Evolutionary conservation across 1,140 invertebrate genomes (phyloP).

Genomic region (Leptinotarsa defecta): DNA sequence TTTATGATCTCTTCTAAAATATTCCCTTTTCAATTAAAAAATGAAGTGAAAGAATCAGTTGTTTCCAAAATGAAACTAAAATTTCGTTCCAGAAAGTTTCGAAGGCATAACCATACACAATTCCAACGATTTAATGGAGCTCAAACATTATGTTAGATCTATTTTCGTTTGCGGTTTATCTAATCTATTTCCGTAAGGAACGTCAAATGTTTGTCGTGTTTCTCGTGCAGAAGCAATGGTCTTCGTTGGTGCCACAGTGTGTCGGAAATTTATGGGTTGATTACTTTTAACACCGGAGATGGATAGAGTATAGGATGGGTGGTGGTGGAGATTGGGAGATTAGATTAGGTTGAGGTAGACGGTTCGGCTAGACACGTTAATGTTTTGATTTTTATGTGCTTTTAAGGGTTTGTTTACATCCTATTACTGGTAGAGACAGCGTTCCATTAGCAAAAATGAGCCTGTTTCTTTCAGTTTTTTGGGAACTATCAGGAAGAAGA

Average conservation of each 20-base stretch:
- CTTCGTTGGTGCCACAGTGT: not conserved
- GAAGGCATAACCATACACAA: not conserved
- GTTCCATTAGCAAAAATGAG: not conserved
- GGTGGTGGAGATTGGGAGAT: not conserved
- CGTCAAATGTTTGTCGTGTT: conserved; percentile 16
- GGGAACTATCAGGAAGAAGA: no score
- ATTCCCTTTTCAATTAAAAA: no score
- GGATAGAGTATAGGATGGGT: not conserved
- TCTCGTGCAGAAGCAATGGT: not conserved
- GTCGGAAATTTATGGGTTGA: not conserved
- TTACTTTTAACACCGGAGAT: not conserved
- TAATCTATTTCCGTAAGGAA: conserved; percentile 22
- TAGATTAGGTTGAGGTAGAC: not conserved
- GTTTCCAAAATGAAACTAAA: not conserved
- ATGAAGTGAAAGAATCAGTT: no score
- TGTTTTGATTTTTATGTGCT: conserved; percentile 3
- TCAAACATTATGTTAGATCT: not conserved
- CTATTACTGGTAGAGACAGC: not conserved
- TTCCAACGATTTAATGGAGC: not conserved
- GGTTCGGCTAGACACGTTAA: not conserved
- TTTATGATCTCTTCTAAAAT: no score
- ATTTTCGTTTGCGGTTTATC: conserved; percentile 8
- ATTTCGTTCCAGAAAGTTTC: not conserved
- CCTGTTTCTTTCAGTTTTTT: no score
- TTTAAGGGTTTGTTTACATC: conserved; percentile 3